These are phyloP conservation scores for Coreius guichenoti DNA, from an alignment of 2,797 vertebrate species.

Conservation along the genomic window DNA sequence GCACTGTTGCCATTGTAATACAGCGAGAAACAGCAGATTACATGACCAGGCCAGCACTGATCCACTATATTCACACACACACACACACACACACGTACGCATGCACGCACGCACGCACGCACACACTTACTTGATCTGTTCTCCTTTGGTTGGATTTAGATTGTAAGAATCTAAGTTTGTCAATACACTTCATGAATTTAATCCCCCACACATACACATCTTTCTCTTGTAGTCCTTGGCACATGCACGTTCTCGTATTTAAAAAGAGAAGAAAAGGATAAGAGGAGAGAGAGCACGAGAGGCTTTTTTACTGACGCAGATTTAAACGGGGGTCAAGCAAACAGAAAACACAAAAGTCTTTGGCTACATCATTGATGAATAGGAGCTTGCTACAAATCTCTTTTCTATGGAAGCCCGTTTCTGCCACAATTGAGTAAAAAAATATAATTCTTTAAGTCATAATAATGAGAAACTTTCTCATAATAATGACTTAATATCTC, in stretches of 20 bases:
- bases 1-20: constrained; percentile 44
- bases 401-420: no score
- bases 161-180: constrained; percentile 39
- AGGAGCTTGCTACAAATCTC: constrained; percentile 24
- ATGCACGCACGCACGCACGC: constrained; percentile 37
- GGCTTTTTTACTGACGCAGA: constrained; percentile 14
- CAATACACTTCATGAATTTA: constrained; percentile 33
- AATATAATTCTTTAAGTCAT: no score
- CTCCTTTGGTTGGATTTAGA: constrained; percentile 41
- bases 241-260: background rate
- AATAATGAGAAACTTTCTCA: no score
- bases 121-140: constrained; percentile 20
- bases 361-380: constrained; percentile 33
- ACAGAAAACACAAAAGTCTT: constrained; percentile 11
- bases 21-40: constrained; percentile 65
- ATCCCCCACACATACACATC: constrained; percentile 39
- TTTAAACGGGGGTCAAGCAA: constrained; percentile 4
- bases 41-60: constrained; percentile 47
- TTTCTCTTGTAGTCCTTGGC: background rate
- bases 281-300: background rate
- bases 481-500: no score
- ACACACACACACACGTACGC: constrained; percentile 30
- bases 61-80: constrained; percentile 41
- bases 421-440: no score
- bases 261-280: constrained; percentile 38